A percentile compares a stretch with the other conserved stretches of the same genome.
phyloP scores from a whole-genome alignment of 1,140 invertebrate genomes.

The Pemphigus obesinymphae region DNA sequence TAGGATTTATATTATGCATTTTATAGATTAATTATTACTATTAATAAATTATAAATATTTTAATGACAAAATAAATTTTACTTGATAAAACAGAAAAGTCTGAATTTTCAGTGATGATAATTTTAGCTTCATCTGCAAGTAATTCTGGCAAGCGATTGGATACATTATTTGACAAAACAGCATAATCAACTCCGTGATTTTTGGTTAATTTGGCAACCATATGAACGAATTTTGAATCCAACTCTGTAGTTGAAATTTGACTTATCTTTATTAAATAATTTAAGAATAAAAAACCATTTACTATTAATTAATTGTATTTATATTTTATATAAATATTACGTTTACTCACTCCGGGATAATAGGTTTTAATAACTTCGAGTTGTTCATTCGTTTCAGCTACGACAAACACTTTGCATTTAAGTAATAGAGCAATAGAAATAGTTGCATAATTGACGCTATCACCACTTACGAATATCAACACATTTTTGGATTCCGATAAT shows the following conservation, averaged over 20 bases:
- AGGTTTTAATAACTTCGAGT: not conserved
- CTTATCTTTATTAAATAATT: not conserved
- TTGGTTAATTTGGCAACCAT: not conserved
- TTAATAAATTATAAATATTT: not conserved
- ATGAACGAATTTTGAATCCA: constrained; percentile 23
- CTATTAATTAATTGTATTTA: too few species aligned
- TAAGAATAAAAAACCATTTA: too few species aligned
- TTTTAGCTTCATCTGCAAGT: not conserved
- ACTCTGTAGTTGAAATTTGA: not conserved
- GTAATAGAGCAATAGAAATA: not conserved
- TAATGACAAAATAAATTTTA: not conserved
- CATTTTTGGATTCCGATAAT: constrained; percentile 18
- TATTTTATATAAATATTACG: not conserved
- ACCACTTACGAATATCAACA: not conserved
- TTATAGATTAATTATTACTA: not conserved
- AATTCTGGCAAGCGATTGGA: constrained; percentile 4
- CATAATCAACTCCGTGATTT: not conserved
- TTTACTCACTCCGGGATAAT: constrained; percentile 4
- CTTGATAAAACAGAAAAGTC: constrained; percentile 16
- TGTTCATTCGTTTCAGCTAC: constrained; percentile 2
- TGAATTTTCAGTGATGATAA: not conserved
- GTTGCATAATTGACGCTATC: not conserved
- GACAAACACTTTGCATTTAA: constrained; percentile 10
- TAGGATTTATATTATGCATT: not conserved
- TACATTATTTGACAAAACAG: not conserved